Conservation (phyloP, 2,797 vertebrate species). For the Chaetophractus vellerosus region DNA sequence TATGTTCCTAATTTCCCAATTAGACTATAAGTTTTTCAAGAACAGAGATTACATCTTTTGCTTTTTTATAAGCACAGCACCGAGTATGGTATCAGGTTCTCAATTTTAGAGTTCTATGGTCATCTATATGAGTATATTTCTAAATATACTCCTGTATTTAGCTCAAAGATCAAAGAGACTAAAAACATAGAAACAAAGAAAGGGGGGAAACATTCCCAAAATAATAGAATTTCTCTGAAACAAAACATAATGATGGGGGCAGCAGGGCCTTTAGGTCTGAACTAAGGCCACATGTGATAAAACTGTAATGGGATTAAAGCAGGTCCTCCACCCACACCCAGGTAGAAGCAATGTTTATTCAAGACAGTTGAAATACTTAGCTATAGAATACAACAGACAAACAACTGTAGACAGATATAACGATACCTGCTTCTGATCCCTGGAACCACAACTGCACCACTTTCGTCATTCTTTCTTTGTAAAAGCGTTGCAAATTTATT, state of each 20-base stretch:
- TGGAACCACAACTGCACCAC: constrained; percentile 87
- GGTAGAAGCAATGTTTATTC: background rate
- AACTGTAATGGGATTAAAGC: background rate
- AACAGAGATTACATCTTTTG: background rate
- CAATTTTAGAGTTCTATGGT: background rate
- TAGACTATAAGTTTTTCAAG: background rate
- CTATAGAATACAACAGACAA: background rate
- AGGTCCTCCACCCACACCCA: too few relatives aligned
- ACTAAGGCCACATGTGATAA: background rate
- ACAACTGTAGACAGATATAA: fast-evolving
- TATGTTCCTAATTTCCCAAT: background rate
- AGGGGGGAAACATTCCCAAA: background rate
- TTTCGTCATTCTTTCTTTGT: constrained; percentile 92
- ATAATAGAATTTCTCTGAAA: background rate
- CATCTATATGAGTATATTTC: background rate
- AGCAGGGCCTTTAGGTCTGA: background rate
- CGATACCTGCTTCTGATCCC: constrained; percentile 95
- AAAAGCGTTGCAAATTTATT: constrained; percentile 95
- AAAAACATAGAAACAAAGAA: background rate
- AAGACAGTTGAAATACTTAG: background rate
- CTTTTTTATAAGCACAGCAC: background rate
- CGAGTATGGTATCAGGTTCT: background rate
- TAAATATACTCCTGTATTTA: background rate
- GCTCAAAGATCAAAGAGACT: background rate
- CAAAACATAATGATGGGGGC: background rate